Conservation (phyloP, 2,113 vertebrate species). For the Theropithecus gelada region DNA sequence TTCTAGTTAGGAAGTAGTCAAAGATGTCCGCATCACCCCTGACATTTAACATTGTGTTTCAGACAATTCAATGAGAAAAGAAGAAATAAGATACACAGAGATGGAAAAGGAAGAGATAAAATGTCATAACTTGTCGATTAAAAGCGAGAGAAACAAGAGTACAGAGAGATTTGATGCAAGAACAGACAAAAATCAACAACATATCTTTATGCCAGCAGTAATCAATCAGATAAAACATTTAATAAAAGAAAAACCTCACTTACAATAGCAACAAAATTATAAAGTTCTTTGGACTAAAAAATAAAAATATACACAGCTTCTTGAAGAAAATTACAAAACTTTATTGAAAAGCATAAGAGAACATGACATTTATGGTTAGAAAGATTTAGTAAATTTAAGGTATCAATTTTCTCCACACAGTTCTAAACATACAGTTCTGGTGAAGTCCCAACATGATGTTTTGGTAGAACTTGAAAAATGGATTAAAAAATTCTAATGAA, state of each 20-base stretch:
- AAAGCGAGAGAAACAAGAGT: background rate
- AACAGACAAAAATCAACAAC: background rate
- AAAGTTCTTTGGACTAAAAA: background rate
- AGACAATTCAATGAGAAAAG: background rate
- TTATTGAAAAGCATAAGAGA: background rate
- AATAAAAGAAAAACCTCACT: background rate
- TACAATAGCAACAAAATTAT: background rate
- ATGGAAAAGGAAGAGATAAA: background rate
- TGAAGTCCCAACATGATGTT: background rate
- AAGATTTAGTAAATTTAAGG: background rate
- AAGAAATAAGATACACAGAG: background rate
- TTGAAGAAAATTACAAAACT: background rate
- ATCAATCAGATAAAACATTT: background rate
- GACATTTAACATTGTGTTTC: background rate
- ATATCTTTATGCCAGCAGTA: background rate
- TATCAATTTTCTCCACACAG: background rate
- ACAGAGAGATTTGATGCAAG: background rate
- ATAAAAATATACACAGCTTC: background rate
- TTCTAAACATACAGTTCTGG: background rate
- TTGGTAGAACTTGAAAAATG: background rate
- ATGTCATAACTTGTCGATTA: too few relatives aligned
- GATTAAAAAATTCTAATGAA: background rate
- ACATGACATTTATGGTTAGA: background rate
- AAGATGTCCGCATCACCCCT: background rate
- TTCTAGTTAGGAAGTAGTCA: background rate